These are phyloP conservation scores for Tetragonisca angustula DNA, from an alignment of 2,888 invertebrate species.

Conservation along the genomic window DNA sequence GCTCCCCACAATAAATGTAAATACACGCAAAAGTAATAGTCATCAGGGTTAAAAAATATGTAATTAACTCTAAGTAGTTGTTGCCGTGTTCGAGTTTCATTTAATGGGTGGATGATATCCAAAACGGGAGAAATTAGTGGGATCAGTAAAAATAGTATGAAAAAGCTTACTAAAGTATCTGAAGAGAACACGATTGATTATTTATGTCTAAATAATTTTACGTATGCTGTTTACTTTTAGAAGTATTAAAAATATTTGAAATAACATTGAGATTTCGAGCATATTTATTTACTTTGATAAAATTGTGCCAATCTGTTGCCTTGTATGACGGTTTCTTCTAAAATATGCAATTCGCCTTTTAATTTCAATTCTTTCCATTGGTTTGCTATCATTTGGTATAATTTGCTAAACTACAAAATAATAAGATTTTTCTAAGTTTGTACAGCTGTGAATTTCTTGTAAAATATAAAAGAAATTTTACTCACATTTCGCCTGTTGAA, in stretches of 20 bases:
- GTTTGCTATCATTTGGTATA: neutral
- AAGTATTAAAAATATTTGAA: neutral
- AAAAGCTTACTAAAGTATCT: neutral
- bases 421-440: too few species aligned
- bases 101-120: neutral
- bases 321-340: neutral
- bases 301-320: constrained; percentile 7
- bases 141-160: neutral
- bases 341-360: neutral
- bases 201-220: neutral
- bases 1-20: neutral
- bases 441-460: neutral
- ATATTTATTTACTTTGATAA: constrained; percentile 5
- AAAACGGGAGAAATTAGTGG: neutral
- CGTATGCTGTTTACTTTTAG: too few species aligned
- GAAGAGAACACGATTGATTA: neutral
- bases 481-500: constrained; percentile 1
- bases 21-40: constrained; percentile 33
- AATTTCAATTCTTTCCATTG: neutral
- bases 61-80: constrained; percentile 9
- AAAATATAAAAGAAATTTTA: neutral
- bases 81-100: constrained; percentile 12
- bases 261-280: too few species aligned
- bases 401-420: neutral
- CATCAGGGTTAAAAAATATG: neutral